phyloP scores from a whole-genome alignment of 2,797 vertebrate species.

The Uromys caudimaculatus region DNA sequence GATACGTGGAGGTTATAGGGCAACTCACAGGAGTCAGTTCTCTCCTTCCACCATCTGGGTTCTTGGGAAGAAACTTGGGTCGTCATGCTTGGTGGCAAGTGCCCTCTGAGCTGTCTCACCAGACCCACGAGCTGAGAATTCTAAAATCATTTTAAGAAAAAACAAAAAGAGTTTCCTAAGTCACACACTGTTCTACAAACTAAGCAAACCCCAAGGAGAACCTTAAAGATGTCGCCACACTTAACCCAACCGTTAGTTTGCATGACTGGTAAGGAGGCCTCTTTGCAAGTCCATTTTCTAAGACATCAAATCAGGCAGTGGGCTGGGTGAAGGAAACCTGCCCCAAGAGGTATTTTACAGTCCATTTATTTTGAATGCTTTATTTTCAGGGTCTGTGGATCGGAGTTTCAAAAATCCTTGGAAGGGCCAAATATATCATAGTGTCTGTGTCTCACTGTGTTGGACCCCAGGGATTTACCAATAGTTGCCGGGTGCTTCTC shows the following conservation, averaged over 20 bases:
- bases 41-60: neutral
- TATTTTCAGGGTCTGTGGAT: neutral
- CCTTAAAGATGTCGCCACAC: neutral
- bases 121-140: neutral
- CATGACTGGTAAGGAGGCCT: neutral
- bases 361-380: constrained; percentile 19
- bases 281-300: neutral
- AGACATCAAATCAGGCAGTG: neutral
- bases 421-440: neutral
- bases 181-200: neutral
- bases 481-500: neutral
- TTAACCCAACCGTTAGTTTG: neutral
- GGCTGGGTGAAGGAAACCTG: neutral
- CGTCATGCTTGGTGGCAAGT: neutral
- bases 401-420: constrained; percentile 32
- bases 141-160: neutral
- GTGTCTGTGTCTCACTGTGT: neutral
- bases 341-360: neutral
- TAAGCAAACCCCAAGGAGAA: neutral
- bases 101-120: neutral
- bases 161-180: neutral
- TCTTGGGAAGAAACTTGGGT: neutral
- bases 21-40: neutral
- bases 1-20: neutral
- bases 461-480: neutral